Base-by-base conservation (phyloP, 2,113 vertebrate species). In the Cephalopterus ornatus region DNA sequence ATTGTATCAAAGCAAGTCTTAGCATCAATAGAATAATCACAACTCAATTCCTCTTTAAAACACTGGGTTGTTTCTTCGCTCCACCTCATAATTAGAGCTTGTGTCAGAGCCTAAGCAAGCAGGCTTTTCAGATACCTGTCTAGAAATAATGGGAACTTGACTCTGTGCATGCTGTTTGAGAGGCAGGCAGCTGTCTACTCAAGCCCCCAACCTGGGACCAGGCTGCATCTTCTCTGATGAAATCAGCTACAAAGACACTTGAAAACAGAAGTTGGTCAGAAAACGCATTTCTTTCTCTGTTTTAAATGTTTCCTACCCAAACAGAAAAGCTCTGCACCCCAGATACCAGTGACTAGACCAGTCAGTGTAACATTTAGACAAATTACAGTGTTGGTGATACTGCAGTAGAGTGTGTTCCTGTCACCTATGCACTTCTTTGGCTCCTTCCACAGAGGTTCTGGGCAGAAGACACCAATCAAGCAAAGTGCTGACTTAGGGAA, bases 11-110 rank as follows among this genome's bases (percentile, higher is more conserved):
- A 89, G 81, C 56, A 74, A 62, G 42, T 42, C 92, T 72, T 56
- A 71, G 65, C 84, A 81, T 56, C 42, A 44, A 32, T 7, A 82
- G 66, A 78, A 78, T 73, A 75, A 93, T 46, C 77, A 86, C 75
- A 88, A 7, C 71, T 42, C 66, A 39, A 27, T 22, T 91, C 35
- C 49, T 79, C 62, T 47, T 63, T 47, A 59, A 74, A 92, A 92
- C 41, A 59, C 30, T 8, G 37, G 14, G 7, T 52, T 65, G n/a
- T 49, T 77, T 14, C 87, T 84, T 74, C 50, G 76, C 67, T 81
- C 65, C 73, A 67, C 49, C 89, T 81, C 68, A 5, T 77, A 81
- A 89, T 87, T 62, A 75, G 63, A 70, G 80, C 42, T 55, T 21
- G 35, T 87, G 77, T 33, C 73, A 84, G 52, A 81, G 61, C 39